phyloP scores from a whole-genome alignment of 2,797 vertebrate genomes.

The Meriones psammophilus region DNA sequence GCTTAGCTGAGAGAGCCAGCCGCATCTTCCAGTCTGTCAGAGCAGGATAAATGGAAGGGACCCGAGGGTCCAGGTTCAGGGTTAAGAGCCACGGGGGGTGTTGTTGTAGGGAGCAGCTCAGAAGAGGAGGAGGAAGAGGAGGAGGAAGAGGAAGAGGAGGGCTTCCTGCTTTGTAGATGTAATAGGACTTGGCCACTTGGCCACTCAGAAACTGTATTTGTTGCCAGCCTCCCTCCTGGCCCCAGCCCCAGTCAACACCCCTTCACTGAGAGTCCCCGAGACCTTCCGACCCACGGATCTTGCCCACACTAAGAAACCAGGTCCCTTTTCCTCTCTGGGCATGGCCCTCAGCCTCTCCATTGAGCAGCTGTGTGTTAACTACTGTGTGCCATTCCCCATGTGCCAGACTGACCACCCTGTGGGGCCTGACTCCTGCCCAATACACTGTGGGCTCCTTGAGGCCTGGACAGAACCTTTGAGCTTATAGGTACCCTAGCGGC shows the following conservation, averaged over 20 bases:
- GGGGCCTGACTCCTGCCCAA: neutral
- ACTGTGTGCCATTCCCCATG: neutral
- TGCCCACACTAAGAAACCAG: neutral
- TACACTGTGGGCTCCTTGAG: neutral
- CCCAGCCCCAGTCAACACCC: neutral
- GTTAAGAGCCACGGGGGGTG: neutral
- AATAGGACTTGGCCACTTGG: neutral
- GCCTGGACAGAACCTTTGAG: neutral
- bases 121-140: neutral
- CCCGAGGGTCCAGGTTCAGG: neutral
- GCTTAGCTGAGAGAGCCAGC: neutral
- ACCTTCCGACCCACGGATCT: neutral
- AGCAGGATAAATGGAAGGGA: neutral
- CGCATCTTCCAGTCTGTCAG: neutral
- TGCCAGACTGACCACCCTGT: neutral
- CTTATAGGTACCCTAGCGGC: neutral
- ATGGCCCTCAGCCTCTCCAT: neutral
- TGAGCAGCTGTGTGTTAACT: neutral
- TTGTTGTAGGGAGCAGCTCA: neutral
- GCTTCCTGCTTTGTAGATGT: neutral
- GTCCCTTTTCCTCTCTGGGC: constrained; percentile 8
- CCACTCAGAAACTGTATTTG: neutral
- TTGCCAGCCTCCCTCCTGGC: neutral
- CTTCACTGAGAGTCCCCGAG: neutral
- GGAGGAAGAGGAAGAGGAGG: neutral